Evolutionary conservation across 2,888 invertebrate species (phyloP).

Genomic region (Drosophila anceps): DNA sequence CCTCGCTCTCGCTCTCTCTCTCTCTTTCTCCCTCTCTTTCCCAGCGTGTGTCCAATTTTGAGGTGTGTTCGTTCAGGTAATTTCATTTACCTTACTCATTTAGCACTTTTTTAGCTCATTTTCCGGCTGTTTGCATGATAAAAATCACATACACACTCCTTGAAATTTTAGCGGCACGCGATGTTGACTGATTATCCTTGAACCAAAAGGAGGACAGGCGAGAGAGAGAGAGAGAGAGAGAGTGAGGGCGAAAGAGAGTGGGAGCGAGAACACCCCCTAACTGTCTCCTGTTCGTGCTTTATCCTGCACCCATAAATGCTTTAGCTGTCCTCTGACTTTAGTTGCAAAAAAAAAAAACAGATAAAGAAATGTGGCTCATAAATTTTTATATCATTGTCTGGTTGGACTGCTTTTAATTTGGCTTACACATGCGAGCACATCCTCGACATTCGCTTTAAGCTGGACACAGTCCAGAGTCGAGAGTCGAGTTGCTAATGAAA

Average conservation of each 20-base stretch:
- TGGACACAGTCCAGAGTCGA: not conserved
- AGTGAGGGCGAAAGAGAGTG: constrained; percentile 16
- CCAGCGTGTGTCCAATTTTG: constrained; percentile 54
- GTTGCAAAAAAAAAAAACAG: constrained; percentile 33
- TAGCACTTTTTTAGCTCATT: constrained; percentile 72
- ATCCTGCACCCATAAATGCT: constrained; percentile 45
- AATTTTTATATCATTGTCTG: constrained; percentile 69
- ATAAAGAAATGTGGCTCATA: constrained; percentile 70
- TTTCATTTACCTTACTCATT: constrained; percentile 82
- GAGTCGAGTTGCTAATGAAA: constrained; percentile 50
- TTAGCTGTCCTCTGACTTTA: constrained; percentile 66
- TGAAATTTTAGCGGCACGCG: constrained; percentile 84
- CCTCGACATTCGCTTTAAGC: constrained; percentile 42
- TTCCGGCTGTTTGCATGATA: constrained; percentile 83
- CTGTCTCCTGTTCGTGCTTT: constrained; percentile 61
- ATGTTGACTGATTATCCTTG: constrained; percentile 84
- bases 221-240: constrained; percentile 22
- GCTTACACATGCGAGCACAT: constrained; percentile 65
- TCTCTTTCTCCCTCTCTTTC: not conserved
- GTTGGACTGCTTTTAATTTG: constrained; percentile 62
- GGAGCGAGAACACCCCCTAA: constrained; percentile 4
- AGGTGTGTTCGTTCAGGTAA: constrained; percentile 82
- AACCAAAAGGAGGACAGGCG: constrained; percentile 43
- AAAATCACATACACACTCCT: constrained; percentile 86
- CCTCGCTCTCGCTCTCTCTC: not conserved